Percentiles rank a stretch among this genome's conserved stretches.
Evolutionary conservation across 1,140 invertebrate species (phyloP).

Genomic region (Zaprionus inermis): DNA sequence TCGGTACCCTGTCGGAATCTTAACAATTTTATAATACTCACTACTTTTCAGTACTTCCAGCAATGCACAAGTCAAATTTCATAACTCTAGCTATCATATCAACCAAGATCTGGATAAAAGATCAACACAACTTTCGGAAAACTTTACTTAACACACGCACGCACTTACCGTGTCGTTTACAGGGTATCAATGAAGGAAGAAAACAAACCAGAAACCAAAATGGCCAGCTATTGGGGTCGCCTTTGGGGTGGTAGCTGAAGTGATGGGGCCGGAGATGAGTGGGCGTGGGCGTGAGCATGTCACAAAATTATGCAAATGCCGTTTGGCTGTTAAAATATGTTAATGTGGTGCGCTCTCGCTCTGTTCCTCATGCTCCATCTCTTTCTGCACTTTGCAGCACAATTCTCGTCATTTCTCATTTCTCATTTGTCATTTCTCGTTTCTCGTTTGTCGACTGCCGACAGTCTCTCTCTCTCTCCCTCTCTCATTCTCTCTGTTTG

Average conservation of each 20-base stretch:
- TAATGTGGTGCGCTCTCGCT: constrained; percentile 49
- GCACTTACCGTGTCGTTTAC: neutral
- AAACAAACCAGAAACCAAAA: constrained; percentile 28
- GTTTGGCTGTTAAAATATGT: constrained; percentile 76
- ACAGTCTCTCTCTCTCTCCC: constrained; percentile 4
- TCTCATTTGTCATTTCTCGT: constrained; percentile 25
- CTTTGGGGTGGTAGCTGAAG: neutral
- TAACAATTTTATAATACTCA: too few relatives aligned
- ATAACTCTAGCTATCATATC: neutral
- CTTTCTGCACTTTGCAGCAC: constrained; percentile 22
- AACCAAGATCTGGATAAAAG: neutral
- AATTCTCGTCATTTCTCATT: constrained; percentile 32
- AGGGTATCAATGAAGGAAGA: constrained; percentile 6
- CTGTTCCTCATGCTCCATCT: neutral
- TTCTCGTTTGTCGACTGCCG: constrained; percentile 12
- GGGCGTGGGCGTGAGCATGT: constrained; percentile 8
- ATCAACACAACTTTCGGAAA: neutral
- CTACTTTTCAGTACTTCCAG: neutral
- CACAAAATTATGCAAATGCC: constrained; percentile 71
- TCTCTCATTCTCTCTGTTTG: neutral
- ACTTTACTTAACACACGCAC: neutral
- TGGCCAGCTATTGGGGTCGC: constrained; percentile 18
- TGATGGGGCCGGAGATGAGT: neutral
- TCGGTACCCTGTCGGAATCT: too few relatives aligned
- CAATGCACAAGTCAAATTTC: neutral